Conservation (phyloP, 2,113 vertebrate genomes). For the Platichthys flesus region DNA sequence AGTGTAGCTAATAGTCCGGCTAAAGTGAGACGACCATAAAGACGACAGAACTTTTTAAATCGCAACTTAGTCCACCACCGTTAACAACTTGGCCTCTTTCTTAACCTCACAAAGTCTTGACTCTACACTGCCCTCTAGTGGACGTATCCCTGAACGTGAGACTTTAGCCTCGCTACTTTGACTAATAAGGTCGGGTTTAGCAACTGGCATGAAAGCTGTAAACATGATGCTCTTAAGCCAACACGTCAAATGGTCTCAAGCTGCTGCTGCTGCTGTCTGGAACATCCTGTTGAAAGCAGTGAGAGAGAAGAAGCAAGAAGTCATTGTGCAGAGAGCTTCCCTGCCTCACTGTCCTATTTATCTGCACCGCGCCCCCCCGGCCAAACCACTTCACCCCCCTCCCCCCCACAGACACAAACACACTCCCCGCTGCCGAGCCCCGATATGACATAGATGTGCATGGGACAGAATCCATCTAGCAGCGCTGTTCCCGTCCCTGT, state of each 20-base stretch:
- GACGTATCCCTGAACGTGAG: not conserved
- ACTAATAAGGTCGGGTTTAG: not conserved
- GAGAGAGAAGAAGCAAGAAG: not conserved
- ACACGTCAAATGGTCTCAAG: slow-evolving; percentile 33
- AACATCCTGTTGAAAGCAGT: not conserved
- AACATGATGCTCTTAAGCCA: slow-evolving; percentile 6
- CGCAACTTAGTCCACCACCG: too few relatives aligned
- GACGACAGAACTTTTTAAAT: too few relatives aligned
- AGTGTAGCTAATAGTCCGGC: too few relatives aligned
- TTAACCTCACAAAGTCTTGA: too few relatives aligned
- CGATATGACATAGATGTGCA: slow-evolving; percentile 49
- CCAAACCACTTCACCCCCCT: slow-evolving; percentile 43
- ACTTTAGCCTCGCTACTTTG: not conserved
- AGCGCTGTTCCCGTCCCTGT: slow-evolving; percentile 45
- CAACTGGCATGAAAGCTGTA: not conserved
- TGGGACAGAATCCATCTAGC: slow-evolving; percentile 46
- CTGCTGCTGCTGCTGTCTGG: slow-evolving; percentile 1
- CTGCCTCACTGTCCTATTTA: slow-evolving; percentile 44
- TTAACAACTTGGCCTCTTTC: too few relatives aligned
- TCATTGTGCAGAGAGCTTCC: not conserved
- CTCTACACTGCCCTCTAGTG: not conserved
- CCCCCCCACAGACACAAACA: too few relatives aligned
- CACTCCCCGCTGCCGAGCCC: not conserved
- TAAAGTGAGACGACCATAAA: too few relatives aligned
- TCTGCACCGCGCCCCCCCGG: slow-evolving; percentile 27